Base-by-base conservation (phyloP, 2,888 invertebrate genomes). In the Hedychridium roseum region DNA sequence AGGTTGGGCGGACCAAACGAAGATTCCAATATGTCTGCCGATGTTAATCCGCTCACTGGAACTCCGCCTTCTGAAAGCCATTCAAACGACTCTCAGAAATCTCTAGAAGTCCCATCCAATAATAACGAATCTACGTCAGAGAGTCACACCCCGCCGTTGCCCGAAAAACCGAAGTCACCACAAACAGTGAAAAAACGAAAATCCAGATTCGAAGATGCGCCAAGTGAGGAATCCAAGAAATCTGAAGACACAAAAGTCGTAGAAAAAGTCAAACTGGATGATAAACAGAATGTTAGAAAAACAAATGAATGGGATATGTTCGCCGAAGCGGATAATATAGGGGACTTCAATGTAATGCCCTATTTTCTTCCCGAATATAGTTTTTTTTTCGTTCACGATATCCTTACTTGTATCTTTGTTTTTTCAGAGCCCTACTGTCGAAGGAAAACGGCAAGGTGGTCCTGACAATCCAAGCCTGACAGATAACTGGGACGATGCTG, bases 401-500 rank as follows among this genome's bases (percentile, higher is more conserved):
- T 15, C 3, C 44, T 32, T 30, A 28, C 4, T 32, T 56, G 18
- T 41, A 50, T 52, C 2, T 44, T 60, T 70, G 54, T 41, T 60
- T 70, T 70, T 78, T 1, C 60, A 90, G 89, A 89, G 89, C 43
- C 89, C 90, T 6, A 86, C 82, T 49, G 84, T 85, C 30, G 82
- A 85, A 60, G 82, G 80, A 7, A 83, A 83, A 63, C 81, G 82
- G 17, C 71, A 76, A 54, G 78, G 78, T 14, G 86, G 86, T 52
- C 82, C 83, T 48, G 96, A 95, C 76, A 91, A 93, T 80, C 96
- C 97, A 0, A 92, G 92, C 36, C 83, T 99, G 30, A 96, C 93
- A 0, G 99, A 99, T 78, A 99, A 99, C 78, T 99, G 98, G 98
- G 99, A 99, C 74, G 99, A 99, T 80, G 94, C 97, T 0, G 99